phyloP scores from a whole-genome alignment of 2,113 vertebrate genomes.

The Embiotoca jacksoni region DNA sequence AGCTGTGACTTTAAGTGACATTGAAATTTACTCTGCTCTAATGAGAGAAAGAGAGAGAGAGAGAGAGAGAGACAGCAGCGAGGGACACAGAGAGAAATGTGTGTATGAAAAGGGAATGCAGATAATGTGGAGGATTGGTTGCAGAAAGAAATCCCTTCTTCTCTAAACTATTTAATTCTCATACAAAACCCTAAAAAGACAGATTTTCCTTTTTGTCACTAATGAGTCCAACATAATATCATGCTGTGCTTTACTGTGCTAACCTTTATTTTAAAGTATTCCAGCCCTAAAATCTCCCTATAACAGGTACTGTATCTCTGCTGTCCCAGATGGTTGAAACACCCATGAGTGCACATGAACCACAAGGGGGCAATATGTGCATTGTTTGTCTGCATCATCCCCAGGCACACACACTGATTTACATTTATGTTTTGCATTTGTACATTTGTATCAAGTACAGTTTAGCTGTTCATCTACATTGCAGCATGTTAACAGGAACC shows the following conservation, averaged over 20 bases:
- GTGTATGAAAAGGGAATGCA: not conserved
- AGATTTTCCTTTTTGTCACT: not conserved
- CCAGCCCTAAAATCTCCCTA: not conserved
- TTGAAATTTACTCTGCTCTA: constrained; percentile 79
- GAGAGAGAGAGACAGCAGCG: constrained; percentile 31
- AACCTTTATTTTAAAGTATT: not conserved
- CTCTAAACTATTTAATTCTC: not conserved
- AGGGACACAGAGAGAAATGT: not conserved
- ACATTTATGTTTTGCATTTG: constrained; percentile 84
- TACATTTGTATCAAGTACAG: constrained; percentile 80
- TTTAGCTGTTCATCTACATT: constrained; percentile 85
- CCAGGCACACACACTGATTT: constrained; percentile 71
- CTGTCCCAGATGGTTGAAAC: constrained; percentile 55
- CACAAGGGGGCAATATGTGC: constrained; percentile 98
- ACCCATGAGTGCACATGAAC: constrained; percentile 71
- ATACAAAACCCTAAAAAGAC: not conserved
- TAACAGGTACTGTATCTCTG: not conserved
- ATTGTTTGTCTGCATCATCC: constrained; percentile 86
- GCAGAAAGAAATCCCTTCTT: constrained; percentile 5
- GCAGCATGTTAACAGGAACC: constrained; percentile 83
- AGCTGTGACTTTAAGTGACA: constrained; percentile 84
- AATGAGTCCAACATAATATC: not conserved
- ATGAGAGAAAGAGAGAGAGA: constrained; percentile 60
- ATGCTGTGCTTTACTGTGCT: not conserved
- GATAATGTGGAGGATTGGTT: constrained; percentile 9